Evolutionary conservation across 1,140 invertebrate genomes (phyloP), one percentile per base, ranked within the genome.

Genomic region (Vanessa atalanta): DNA sequence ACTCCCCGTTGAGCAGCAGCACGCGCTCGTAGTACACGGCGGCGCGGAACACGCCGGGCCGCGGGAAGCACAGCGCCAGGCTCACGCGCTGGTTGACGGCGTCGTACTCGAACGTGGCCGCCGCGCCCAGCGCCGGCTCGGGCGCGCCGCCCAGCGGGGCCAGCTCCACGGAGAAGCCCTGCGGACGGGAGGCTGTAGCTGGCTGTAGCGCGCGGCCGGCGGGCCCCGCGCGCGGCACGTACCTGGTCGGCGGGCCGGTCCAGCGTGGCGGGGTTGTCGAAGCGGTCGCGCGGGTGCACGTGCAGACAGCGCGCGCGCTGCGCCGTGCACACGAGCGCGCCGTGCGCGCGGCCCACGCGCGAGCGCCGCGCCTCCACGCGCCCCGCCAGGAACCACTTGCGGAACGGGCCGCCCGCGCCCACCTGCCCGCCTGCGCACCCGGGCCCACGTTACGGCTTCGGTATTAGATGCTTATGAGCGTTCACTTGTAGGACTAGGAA

Each of bases 211-310:
- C 0, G 74, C 74, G 31, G 73, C 76, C 66, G 72, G 69, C 47
- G 72, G 51, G 77, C 64, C 48, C 79, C 66, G 83, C 82, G 94
- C 94, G 48, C 47, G 3, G 48, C 13, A 57, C 20, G 37, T 16
- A 84, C 83, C 73, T 73, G 50, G 3, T 75, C 75, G 43, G 74
- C 77, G 70, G 72, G 70, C 37, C 72, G 73, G 55, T 78, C 67
- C 50, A 87, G 80, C 67, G 85, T 82, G 68, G 86, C 86, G 8
- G 97, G 94, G 94, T 99, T 99, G 83, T 97, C 96, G 88, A 97
- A 98, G 83, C 97, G 95, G 91, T 99, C 97, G 65, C 97, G 93
- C 14, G 97, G 97, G 88, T 98, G 97, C 79, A 98, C 96, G 83
- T 96, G 95, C 84, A 99, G 94, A 31, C 95, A 94, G 87, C 98